These are phyloP conservation scores for Sylvicapra grimmia DNA, from an alignment of 2,113 vertebrate genomes.

Conservation along the genomic window DNA sequence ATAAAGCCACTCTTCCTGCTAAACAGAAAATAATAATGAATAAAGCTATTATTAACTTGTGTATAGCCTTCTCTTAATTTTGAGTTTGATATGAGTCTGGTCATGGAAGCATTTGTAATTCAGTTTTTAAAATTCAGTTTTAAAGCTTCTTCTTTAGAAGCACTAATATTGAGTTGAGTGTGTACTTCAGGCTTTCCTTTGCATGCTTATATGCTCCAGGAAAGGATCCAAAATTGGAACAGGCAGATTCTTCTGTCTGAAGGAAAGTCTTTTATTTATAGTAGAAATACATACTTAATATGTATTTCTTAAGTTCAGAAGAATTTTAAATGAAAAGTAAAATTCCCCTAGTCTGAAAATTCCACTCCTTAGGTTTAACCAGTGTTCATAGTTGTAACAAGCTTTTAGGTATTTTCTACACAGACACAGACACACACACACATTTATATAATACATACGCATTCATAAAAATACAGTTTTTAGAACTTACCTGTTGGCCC, in stretches of 20 bases:
- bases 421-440: background rate
- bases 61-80: slow-evolving; percentile 6
- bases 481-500: background rate
- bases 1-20: background rate
- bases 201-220: background rate
- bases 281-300: background rate
- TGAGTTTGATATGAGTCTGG: slow-evolving; percentile 3
- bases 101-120: slow-evolving; percentile 10
- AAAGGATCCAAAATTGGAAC: background rate
- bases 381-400: background rate
- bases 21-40: background rate
- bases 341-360: background rate
- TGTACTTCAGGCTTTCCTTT: slow-evolving; percentile 29
- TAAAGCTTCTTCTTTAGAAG: slow-evolving; percentile 14
- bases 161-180: background rate
- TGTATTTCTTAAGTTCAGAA: background rate
- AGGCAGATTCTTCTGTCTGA: slow-evolving; percentile 30
- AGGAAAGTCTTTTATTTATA: background rate
- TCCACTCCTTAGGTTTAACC: background rate
- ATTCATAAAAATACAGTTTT: background rate
- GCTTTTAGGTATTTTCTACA: background rate
- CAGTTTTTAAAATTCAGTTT: slow-evolving; percentile 18
- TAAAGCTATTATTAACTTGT: background rate
- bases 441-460: no score
- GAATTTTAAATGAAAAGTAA: slow-evolving; percentile 35